phyloP scores from a whole-genome alignment of 2,113 vertebrate species.

The Petaurus breviceps region DNA sequence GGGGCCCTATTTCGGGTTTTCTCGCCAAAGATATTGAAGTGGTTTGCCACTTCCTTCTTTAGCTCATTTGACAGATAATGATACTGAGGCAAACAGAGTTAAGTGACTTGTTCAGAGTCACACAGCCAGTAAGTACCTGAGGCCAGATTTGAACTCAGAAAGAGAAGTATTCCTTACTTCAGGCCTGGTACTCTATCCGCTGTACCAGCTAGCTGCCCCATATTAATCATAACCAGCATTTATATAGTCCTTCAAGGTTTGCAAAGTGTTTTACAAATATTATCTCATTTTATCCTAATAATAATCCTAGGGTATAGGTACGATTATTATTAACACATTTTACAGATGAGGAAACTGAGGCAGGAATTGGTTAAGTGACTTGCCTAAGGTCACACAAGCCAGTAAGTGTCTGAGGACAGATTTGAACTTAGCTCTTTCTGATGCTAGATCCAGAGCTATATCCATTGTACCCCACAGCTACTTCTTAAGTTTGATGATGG shows the following conservation, averaged over 20 bases:
- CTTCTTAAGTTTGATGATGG: neutral
- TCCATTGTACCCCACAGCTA: neutral
- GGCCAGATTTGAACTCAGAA: neutral
- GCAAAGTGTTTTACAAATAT: too few species aligned
- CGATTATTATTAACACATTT: neutral
- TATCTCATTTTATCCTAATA: neutral
- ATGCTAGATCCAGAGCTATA: neutral
- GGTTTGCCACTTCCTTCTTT: neutral
- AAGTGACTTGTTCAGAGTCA: neutral
- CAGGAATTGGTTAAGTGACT: neutral
- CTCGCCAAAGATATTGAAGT: neutral
- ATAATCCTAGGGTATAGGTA: neutral
- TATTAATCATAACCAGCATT: too few species aligned
- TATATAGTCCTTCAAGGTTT: too few species aligned
- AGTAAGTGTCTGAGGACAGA: neutral
- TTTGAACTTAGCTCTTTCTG: neutral
- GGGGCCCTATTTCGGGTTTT: neutral
- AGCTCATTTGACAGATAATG: neutral
- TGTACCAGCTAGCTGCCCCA: too few species aligned
- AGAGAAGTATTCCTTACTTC: too few species aligned
- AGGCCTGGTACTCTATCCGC: neutral
- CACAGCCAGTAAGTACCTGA: neutral
- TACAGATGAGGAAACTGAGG: neutral
- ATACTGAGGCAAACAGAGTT: neutral
- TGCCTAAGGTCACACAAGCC: neutral